Conservation (phyloP, 2,797 vertebrate species). For the Caiman crocodilus region DNA sequence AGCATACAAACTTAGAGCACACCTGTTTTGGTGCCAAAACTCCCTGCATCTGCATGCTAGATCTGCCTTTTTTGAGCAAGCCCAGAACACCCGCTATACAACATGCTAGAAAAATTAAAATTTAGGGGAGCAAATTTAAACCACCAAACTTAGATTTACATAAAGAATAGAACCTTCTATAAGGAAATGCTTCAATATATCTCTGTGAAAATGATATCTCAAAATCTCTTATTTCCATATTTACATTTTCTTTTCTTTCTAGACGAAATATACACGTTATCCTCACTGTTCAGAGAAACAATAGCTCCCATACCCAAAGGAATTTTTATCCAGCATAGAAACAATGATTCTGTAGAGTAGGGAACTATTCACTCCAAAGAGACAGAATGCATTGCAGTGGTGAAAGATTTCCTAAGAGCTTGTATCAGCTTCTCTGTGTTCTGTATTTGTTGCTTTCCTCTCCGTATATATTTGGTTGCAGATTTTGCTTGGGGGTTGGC, state of each 20-base stretch:
- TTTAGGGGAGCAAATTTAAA: constrained; percentile 40
- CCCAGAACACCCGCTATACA: constrained; percentile 85
- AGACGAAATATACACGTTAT: constrained; percentile 72
- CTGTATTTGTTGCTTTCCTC: constrained; percentile 22
- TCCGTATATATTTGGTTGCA: constrained; percentile 51
- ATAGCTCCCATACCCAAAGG: constrained; percentile 69
- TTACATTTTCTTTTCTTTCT: constrained; percentile 75
- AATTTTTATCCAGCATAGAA: constrained; percentile 54
- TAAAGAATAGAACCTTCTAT: constrained; percentile 76
- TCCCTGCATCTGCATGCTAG: constrained; percentile 78
- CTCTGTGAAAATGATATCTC: constrained; percentile 84
- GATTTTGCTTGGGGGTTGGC: constrained; percentile 74
- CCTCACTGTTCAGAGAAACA: constrained; percentile 49
- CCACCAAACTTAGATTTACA: constrained; percentile 76
- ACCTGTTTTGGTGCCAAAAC: constrained; percentile 76
- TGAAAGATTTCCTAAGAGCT: constrained; percentile 19
- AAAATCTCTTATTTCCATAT: constrained; percentile 84
- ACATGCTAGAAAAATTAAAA: constrained; percentile 83
- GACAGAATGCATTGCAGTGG: not conserved
- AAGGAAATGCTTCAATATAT: constrained; percentile 79
- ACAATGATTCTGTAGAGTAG: constrained; percentile 23
- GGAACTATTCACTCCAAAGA: constrained; percentile 21
- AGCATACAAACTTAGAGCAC: constrained; percentile 78
- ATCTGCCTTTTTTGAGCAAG: constrained; percentile 81
- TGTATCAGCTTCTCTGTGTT: constrained; percentile 21